Evolutionary conservation across 37 sponge, comb jelly and placozoan genomes (phyloP).

Genomic region (Aplysina aerophoba): DNA sequence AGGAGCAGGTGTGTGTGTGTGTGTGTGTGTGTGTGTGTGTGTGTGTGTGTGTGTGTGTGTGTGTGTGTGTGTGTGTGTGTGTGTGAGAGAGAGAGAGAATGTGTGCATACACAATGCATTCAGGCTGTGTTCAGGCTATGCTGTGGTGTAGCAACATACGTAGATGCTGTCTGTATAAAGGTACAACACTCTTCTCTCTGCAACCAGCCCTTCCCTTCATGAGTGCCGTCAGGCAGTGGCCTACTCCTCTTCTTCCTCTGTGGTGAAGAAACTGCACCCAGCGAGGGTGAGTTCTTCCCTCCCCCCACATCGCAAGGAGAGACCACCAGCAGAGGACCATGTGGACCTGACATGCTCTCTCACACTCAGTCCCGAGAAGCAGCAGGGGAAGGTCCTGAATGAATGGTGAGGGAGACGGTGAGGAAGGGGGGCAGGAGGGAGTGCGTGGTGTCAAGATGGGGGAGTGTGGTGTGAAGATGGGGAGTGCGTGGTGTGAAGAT

Average conservation of each 20-base stretch:
- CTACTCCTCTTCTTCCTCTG: not conserved
- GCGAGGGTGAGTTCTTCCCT: not conserved
- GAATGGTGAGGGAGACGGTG: not conserved
- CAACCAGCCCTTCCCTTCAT: no score
- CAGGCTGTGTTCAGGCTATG: no score
- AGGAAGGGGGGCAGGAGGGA: no score
- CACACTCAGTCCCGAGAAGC: not conserved
- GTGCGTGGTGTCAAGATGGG: no score
- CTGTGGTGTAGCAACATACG: no score
- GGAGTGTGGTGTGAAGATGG: no score
- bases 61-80: conserved; percentile 24
- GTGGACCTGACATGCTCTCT: not conserved
- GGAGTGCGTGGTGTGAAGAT: no score
- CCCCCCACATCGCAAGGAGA: not conserved
- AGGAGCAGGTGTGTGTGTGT: conserved; percentile 15
- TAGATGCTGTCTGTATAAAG: no score
- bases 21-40: conserved; percentile 24
- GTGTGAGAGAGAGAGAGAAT: not conserved
- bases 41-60: conserved; percentile 24
- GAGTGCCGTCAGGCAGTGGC: no score
- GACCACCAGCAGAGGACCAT: not conserved
- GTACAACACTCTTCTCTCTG: no score
- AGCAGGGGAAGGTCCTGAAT: conserved; percentile 4
- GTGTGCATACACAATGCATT: no score
- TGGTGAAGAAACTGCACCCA: conserved; percentile 5